Evolutionary conservation across 2,113 vertebrate species (phyloP), one percentile per base, ranked within the genome.

Genomic region (Burhinus oedicnemus): DNA sequence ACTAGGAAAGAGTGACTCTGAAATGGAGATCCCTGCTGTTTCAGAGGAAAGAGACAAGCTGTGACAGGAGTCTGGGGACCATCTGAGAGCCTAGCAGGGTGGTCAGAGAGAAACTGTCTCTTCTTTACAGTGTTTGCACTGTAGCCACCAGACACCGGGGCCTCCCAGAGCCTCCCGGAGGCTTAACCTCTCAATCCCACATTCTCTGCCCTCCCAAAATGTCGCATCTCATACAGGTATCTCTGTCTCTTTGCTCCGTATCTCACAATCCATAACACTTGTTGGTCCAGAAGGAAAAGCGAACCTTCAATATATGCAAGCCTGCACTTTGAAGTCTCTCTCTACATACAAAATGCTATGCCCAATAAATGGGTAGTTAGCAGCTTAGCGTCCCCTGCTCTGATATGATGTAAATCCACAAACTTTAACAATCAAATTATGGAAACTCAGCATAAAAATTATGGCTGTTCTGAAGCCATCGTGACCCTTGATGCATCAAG

Each of bases 401-500:
- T 16, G 61, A 64, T 15, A 32, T 5, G 94, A 61, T 2, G 8
- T 52, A 81, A 90, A 82, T 58, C 93, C 54, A 11, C 49, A 13
- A 9, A 40, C 42, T 70, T 29, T 32, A 61, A 29, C 77, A 83
- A 40, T 42, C 30, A 5, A 29, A 20, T 55, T 90, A n/a, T 27
- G 64, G 96, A 61, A 92, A 91, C 90, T 91, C 77, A 90, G 93
- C 94, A 65, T 47, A 84, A 91, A 29, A 88, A 76, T 65, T 51
- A 72, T 5, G 80, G 72, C 95, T n/a, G 29, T 32, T 76, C 89
- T 45, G 6, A 68, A 93, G 91, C 70, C 60, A 6, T 52, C 8
- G 1, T 95, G 95, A 97, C 96, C 97, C 85, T 61, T n/a, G 25
- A 61, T 77, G 88, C 94, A 96, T 95, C 95, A 96, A 79, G 72